phyloP scores from a whole-genome alignment of 1,140 invertebrate genomes.

The Tetragnatha versicolor region DNA sequence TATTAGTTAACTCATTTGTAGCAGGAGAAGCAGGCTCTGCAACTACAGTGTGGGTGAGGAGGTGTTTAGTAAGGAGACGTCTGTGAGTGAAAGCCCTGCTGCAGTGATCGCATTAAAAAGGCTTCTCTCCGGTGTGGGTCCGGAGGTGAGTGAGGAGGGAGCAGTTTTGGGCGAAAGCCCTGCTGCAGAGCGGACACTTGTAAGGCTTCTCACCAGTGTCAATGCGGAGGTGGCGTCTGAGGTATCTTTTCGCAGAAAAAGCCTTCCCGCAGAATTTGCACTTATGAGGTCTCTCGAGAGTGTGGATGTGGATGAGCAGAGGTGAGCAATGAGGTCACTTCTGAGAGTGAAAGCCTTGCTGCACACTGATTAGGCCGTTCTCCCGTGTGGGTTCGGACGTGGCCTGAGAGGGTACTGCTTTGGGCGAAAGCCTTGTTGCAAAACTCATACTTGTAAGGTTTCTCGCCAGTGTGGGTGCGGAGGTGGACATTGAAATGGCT shows the following conservation, averaged over 20 bases:
- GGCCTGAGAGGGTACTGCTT: no score
- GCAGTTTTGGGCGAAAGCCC: slow-evolving; percentile 12
- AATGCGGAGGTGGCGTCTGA: slow-evolving; percentile 57
- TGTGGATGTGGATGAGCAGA: not conserved
- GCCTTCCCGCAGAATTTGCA: slow-evolving; percentile 15
- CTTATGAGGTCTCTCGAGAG: not conserved
- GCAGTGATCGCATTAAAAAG: not conserved
- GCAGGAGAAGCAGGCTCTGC: no score
- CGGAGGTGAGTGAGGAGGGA: not conserved
- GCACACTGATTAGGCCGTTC: no score
- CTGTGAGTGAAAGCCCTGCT: not conserved
- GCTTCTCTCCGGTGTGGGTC: not conserved
- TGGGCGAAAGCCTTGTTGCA: no score
- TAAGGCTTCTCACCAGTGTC: slow-evolving; percentile 61
- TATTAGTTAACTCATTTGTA: no score
- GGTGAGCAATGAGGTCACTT: not conserved
- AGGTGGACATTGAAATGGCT: no score
- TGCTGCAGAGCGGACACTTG: slow-evolving; percentile 59
- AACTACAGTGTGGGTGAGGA: not conserved
- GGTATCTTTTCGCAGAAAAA: not conserved
- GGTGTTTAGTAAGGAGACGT: not conserved
- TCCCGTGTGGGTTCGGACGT: no score
- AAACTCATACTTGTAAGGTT: no score
- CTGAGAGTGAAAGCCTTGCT: not conserved
- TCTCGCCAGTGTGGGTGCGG: no score